phyloP scores from a whole-genome alignment of 2,888 invertebrate species.

The Neria commutata region DNA sequence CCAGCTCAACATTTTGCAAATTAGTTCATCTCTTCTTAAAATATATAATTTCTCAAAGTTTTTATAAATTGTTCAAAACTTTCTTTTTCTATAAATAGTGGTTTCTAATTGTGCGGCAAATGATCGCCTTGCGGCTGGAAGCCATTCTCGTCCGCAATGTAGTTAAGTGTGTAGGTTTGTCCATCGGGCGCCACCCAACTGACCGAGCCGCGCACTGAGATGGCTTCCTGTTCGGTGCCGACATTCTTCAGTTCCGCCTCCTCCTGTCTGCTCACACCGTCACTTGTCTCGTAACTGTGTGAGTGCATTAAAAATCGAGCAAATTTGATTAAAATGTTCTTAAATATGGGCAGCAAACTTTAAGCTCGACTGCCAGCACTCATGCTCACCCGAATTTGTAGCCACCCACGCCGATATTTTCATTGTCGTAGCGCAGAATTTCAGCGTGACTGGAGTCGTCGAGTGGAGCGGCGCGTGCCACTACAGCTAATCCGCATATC shows the following conservation, averaged over 20 bases:
- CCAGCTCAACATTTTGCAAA: too few relatives aligned
- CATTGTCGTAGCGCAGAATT: constrained; percentile 67
- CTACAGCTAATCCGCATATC: constrained; percentile 27
- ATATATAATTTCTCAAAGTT: too few relatives aligned
- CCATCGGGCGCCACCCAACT: constrained; percentile 64
- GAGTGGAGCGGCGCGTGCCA: constrained; percentile 45
- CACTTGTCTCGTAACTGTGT: constrained; percentile 60
- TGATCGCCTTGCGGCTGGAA: constrained; percentile 63
- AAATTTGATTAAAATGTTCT: background rate
- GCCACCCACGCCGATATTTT: constrained; percentile 57
- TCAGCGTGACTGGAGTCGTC: constrained; percentile 63
- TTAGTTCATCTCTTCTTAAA: too few relatives aligned
- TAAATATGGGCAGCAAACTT: background rate
- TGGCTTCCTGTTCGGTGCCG: constrained; percentile 61
- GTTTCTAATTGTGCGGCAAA: constrained; percentile 49
- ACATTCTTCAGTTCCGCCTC: constrained; percentile 59
- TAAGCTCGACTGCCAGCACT: too few relatives aligned
- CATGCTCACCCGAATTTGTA: constrained; percentile 50
- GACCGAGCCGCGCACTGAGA: constrained; percentile 61
- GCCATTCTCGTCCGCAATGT: constrained; percentile 65
- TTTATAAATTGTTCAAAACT: too few relatives aligned
- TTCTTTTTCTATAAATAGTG: too few relatives aligned
- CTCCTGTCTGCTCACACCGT: constrained; percentile 61
- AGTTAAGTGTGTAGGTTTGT: constrained; percentile 62
- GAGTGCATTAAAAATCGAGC: too few relatives aligned